A percentile compares a stretch with the other conserved stretches of the same genome.
These are phyloP conservation scores for Gadus chalcogrammus DNA, from an alignment of 2,113 vertebrate genomes.

Conservation along the genomic window DNA sequence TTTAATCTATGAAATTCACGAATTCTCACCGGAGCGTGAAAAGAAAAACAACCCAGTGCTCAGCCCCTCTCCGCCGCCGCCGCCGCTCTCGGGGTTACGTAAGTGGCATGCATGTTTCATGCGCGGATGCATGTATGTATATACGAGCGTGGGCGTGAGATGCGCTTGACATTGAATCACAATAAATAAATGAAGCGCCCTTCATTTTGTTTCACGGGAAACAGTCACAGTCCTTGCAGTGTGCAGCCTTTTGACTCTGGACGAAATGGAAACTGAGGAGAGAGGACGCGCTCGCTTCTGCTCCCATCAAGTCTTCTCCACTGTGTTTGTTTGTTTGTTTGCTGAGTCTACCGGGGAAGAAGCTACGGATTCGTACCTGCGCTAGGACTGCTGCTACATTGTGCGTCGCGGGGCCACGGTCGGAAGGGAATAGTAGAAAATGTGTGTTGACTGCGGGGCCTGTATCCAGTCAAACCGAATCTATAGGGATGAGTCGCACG, in stretches of 20 bases:
- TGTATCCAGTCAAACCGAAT: constrained; percentile 48
- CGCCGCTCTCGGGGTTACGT: constrained; percentile 21
- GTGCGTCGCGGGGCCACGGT: constrained; percentile 40
- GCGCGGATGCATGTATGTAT: constrained; percentile 44
- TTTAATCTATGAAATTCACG: too few species aligned
- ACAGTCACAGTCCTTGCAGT: constrained; percentile 32
- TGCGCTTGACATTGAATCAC: constrained; percentile 41
- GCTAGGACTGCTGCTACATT: constrained; percentile 57
- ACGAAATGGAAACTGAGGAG: constrained; percentile 21
- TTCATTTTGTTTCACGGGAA: constrained; percentile 44
- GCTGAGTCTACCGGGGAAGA: background rate
- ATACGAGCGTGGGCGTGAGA: constrained; percentile 37
- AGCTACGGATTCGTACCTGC: constrained; percentile 7
- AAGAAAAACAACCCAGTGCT: too few species aligned
- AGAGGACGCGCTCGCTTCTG: constrained; percentile 23
- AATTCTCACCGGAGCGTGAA: too few species aligned
- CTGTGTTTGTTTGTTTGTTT: too few species aligned
- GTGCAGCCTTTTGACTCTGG: constrained; percentile 13
- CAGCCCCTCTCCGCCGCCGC: background rate
- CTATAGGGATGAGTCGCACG: background rate
- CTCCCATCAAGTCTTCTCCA: background rate
- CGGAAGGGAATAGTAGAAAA: background rate
- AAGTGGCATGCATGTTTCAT: constrained; percentile 62
- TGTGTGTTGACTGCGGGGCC: constrained; percentile 25
- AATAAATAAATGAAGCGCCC: constrained; percentile 61